Base-by-base conservation (phyloP, 2,888 invertebrate species). In the Rhamnusium bicolor region DNA sequence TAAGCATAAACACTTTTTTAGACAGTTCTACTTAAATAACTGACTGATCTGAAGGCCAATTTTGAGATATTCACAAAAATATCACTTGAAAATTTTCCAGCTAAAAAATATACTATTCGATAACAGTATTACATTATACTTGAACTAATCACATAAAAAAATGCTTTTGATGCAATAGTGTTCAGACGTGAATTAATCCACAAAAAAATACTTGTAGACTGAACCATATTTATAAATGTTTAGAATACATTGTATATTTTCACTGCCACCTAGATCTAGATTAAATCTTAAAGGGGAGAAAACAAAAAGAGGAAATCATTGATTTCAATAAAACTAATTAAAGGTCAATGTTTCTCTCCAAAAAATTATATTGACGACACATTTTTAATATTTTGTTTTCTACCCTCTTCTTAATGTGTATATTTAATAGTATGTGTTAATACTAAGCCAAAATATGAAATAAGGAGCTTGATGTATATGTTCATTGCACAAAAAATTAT, bases 241-340 rank as follows among this genome's bases (percentile, higher is more conserved):
- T 75, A 73, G 75, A 71, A 69, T 73, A 73, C 69, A 75, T 75
- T 75, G 71, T 75, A 71, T 69, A 73, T 73, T 75, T 73, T 73
- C 75, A 75, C 75, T 75, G 75, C 75, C 75, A 75, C 63, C 63
- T 75, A 72, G 68, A 24, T 70, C 51, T 46, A 72, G 58, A 67
- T 18, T 60, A 63, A 70, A 56, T 51, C 63, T 69, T 47, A 65
- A 46, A 67, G 53, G 65, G 56, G 10, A 54, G 62, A 67, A 66
- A 47, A 53, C 60, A 61, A 62, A 53, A 62, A 63, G 58, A 58
- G 1, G 16, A 51, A 18, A 19, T 19, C 18, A 18, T 16, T 1
- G 6, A 19, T 18, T 16, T 18, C 18, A 4, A 2, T n/a, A 40
- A n/a, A 14, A 2, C 24, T 2, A 24, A 24, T 24, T n/a, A 24